Evolutionary conservation across 2,113 vertebrate genomes (phyloP), one percentile per base, ranked within the genome.

Genomic region (Eupsittula cactorum): DNA sequence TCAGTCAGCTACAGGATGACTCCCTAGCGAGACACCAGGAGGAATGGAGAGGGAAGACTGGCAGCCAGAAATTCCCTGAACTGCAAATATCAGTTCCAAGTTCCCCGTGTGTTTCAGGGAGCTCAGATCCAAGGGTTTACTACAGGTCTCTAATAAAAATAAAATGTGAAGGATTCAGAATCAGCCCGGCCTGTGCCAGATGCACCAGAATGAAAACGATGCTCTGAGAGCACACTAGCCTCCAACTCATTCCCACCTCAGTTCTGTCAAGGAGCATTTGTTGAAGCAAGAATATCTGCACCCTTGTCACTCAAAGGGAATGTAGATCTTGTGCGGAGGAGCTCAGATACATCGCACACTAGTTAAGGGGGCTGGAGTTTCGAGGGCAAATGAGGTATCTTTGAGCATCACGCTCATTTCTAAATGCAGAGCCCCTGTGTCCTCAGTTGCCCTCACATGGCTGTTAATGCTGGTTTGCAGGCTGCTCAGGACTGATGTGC

Each of bases 301-400:
- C 91, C 84, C 83, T 19, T 97, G 81, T 95, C 93, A 85, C 77
- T 91, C 77, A 82, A 47, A 52, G 60, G 74, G 67, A 78, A 23
- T 53, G 82, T 76, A 89, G 74, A 78, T 83, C 90, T 75, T 95
- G 90, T 71, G 85, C 41, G 81, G 92, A 95, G 96, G 96, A 91
- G 93, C 91, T 91, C 57, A 47, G 82, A 91, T 90, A 44, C 88
- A 93, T 91, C 59, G 20, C 87, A 84, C 59, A 10, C 81, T 20
- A 78, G 57, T 67, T 79, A 92, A 85, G 90, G 88, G 59, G 88
- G 95, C 68, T 95, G 88, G 46, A 93, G 70, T 75, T 96, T 75
- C 78, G 69, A 89, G 94, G 81, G 92, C 91, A 73, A 87, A 82
- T 78, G 92, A 92, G 86, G 94, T 96, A 81, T 90, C 88, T 96